phyloP scores from a whole-genome alignment of 2,888 invertebrate genomes.

The Dicycla oo region DNA sequence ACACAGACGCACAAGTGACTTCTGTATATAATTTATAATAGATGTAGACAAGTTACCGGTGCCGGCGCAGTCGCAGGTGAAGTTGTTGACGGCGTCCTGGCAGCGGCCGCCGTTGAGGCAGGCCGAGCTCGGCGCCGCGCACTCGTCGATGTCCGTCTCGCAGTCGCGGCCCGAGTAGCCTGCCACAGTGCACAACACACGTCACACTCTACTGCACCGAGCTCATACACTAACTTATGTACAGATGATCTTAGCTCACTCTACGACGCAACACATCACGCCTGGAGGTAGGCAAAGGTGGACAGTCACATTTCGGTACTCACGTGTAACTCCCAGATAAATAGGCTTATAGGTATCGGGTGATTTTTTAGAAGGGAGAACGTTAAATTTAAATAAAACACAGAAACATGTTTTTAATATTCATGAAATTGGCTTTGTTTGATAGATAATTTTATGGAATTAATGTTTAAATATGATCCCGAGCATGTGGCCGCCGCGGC shows the following conservation, averaged over 20 bases:
- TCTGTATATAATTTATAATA: too few relatives aligned
- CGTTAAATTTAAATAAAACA: too few relatives aligned
- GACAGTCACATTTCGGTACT: background rate
- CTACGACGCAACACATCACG: background rate
- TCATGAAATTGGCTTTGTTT: too few relatives aligned
- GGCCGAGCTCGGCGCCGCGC: constrained; percentile 91
- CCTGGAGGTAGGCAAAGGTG: background rate
- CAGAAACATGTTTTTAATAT: too few relatives aligned
- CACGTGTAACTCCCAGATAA: too few relatives aligned
- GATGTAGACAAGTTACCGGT: constrained; percentile 78
- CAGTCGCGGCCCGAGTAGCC: constrained; percentile 93
- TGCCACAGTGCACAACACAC: constrained; percentile 52
- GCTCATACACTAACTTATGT: too few relatives aligned
- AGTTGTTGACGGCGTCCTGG: constrained; percentile 93
- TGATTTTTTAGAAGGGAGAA: too few relatives aligned
- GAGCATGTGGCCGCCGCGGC: too few relatives aligned
- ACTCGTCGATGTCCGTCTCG: constrained; percentile 94
- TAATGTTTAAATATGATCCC: too few relatives aligned
- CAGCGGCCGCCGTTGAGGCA: constrained; percentile 94
- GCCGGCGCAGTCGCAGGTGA: constrained; percentile 94
- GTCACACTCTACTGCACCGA: background rate
- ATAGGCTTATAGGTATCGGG: too few relatives aligned
- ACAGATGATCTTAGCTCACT: background rate
- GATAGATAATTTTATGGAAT: too few relatives aligned
- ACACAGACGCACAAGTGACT: too few relatives aligned